Evolutionary conservation across 2,888 invertebrate genomes (phyloP), one percentile per base, ranked within the genome.

Genomic region (Cynaeus angustus): DNA sequence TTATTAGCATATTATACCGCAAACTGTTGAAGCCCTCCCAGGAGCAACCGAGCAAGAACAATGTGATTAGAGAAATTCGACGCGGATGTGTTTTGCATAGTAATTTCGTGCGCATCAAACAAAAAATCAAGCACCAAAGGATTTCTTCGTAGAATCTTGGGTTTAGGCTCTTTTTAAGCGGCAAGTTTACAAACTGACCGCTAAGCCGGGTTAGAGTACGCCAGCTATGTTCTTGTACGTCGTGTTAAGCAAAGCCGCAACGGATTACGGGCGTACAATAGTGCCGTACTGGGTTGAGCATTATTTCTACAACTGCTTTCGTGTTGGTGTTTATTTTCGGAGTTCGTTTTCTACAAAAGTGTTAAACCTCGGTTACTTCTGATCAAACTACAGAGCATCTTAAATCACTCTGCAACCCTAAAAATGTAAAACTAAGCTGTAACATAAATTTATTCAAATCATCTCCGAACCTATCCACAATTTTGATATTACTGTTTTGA

Each of bases 1-100:
- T 53, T 59, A 77, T 77, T 77, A 74, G 76, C 77, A 77, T 77
- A 75, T 72, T 75, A 75, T 67, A 67, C 68, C 70, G 70, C 73
- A 74, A 71, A 69, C 72, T 55, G 74, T 70, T 71, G 71, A 65
- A 71, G 69, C 68, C 62, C 68, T 59, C 62, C 37, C 61, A 59
- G 46, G 55, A 59, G 72, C 68, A 65, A 46, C 37, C 65, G 56
- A 71, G 68, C 70, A 73, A 70, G 71, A 74, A 72, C 71, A 69
- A 68, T 68, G 71, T 72, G 71, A 74, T 74, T 72, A 71, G 70
- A 72, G 72, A 72, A 74, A 73, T 73, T 71, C 65, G 65, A 72
- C 56, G 71, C 52, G 71, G 67, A 68, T 66, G 56, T 73, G 73
- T 65, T 70, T 68, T 72, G 73, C 74, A 74, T 74, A 65, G 62